Evolutionary conservation across 1,140 invertebrate species (phyloP), one percentile per base, ranked within the genome.

Genomic region (Propsilocerus akamusi): DNA sequence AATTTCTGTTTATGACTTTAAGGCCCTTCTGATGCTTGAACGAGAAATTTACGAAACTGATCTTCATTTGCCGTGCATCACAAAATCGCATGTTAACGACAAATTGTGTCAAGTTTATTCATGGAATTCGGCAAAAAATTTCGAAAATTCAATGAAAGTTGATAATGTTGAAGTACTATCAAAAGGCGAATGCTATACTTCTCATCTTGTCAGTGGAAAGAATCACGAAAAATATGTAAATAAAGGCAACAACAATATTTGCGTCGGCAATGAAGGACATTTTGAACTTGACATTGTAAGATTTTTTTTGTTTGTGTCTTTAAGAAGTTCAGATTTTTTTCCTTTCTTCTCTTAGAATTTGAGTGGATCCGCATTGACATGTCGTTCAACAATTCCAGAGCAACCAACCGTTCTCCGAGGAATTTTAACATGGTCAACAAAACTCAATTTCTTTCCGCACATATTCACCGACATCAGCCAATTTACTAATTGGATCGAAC

Each of bases 171-270:
- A 41, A 10, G 17, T 41, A 5, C 17, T 20, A 2, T 20, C 14
- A 7, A 41, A 41, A 41, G 34, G 34, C 14, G 34, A 41, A 41
- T 41, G 34, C 34, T 41, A 41, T 20, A 41, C 34, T 6, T 20
- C 14, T 8, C 34, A 41, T 41, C 22, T 41, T 5, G 22, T 41
- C 10, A 14, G 17, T 20, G 34, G 34, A 4, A 41, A 41, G 17
- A 41, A 41, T 6, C 34, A 41, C 22, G 34, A 41, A 17, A 41
- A 41, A 41, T 41, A 41, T 41, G 34, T 41, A 8, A 41, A 41
- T 41, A 41, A 41, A 41, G 34, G 34, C 6, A 41, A 20, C 8
- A 41, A 41, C 22, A 41, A 41, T 41, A 41, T 41, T 41, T 41
- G 34, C 11, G 34, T 41, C 22, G 34, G 34, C 17, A 41, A 41